phyloP scores from a whole-genome alignment of 1,140 invertebrate genomes.

The Sycophaga agraensis region DNA sequence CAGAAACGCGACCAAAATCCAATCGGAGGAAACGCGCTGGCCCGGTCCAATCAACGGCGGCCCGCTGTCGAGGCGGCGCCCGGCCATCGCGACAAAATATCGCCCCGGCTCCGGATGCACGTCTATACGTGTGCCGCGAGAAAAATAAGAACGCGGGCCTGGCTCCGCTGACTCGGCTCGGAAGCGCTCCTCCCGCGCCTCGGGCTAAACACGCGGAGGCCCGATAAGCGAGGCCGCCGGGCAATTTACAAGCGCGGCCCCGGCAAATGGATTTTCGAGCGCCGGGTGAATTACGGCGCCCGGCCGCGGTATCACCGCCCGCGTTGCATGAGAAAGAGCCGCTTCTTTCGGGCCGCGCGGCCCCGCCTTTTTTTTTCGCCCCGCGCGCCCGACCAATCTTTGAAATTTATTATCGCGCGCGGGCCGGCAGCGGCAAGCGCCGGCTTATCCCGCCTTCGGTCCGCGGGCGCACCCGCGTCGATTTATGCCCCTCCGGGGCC shows the following conservation, averaged over 20 bases:
- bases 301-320: too few relatives aligned
- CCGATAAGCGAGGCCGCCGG: background rate
- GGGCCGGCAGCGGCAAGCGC: too few relatives aligned
- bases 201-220: background rate
- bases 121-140: too few relatives aligned
- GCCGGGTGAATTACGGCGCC: constrained; percentile 4
- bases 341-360: too few relatives aligned
- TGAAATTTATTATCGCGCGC: background rate
- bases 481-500: too few relatives aligned
- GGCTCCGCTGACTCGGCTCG: background rate
- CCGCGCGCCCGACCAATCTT: background rate
- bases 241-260: constrained; percentile 4
- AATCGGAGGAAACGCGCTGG: too few relatives aligned
- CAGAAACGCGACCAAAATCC: too few relatives aligned
- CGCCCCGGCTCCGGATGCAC: too few relatives aligned
- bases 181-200: background rate
- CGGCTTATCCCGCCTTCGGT: background rate
- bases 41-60: too few relatives aligned
- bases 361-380: background rate
- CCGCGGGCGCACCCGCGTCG: background rate
- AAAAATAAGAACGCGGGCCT: background rate
- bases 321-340: too few relatives aligned
- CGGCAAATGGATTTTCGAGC: constrained; percentile 9
- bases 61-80: too few relatives aligned
- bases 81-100: too few relatives aligned